Evolutionary conservation across 2,113 vertebrate genomes (phyloP).

Genomic region (Psophia crepitans): DNA sequence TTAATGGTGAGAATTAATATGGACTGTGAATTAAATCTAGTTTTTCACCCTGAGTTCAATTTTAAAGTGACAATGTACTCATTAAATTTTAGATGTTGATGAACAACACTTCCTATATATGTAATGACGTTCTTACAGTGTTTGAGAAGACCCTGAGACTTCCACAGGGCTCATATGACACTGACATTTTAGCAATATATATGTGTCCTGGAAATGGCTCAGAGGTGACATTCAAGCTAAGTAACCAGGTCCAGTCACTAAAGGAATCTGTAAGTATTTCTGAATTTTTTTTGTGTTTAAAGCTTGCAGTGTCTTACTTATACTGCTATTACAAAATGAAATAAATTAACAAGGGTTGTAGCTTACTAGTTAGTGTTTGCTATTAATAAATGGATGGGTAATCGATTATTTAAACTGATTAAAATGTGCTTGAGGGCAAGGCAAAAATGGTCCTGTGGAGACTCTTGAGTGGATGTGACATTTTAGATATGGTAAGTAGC

Average conservation of each 20-base stretch:
- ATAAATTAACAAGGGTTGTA: background rate
- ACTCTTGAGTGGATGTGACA: background rate
- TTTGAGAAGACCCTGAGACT: background rate
- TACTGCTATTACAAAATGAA: background rate
- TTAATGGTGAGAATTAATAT: background rate
- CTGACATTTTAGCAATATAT: background rate
- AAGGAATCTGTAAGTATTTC: conserved; percentile 51
- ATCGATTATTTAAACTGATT: background rate
- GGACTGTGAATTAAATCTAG: background rate
- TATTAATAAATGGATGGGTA: background rate
- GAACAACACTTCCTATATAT: background rate
- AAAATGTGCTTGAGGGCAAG: background rate
- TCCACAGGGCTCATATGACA: background rate
- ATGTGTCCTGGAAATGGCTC: background rate
- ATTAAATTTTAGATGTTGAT: conserved; percentile 46
- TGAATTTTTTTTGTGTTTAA: background rate
- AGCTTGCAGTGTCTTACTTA: background rate
- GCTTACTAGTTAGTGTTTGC: background rate
- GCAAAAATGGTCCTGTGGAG: background rate
- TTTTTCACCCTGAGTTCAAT: background rate
- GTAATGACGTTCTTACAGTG: background rate
- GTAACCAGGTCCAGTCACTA: background rate
- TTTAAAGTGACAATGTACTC: background rate
- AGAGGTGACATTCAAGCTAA: background rate
- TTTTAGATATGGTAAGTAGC: background rate